phyloP scores from a whole-genome alignment of 2,113 vertebrate species.

The Channa argus region DNA sequence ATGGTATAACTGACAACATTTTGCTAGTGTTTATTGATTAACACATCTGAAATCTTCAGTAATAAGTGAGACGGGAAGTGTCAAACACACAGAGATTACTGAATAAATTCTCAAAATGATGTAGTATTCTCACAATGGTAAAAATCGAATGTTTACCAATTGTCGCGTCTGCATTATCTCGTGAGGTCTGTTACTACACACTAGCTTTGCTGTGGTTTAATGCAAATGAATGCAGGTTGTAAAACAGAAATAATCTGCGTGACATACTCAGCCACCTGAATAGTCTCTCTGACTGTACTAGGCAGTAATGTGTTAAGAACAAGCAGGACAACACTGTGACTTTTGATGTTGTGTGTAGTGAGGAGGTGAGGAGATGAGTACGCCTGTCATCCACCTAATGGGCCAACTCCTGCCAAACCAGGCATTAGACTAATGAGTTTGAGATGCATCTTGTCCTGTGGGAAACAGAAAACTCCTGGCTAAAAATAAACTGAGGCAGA shows the following conservation, averaged over 20 bases:
- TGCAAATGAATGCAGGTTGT: conserved; percentile 1
- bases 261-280: not conserved
- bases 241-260: no score
- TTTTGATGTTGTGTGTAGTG: conserved; percentile 11
- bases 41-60: no score
- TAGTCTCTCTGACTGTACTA: not conserved
- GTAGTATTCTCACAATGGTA: no score
- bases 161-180: no score
- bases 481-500: conserved; percentile 3
- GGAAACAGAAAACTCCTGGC: not conserved
- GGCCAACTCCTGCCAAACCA: conserved; percentile 37
- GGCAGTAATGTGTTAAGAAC: not conserved
- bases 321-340: not conserved
- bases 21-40: no score
- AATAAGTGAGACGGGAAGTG: no score
- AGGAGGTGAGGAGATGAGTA: conserved; percentile 36
- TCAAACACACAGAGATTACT: no score
- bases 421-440: conserved; percentile 51
- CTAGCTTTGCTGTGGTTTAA: conserved; percentile 4
- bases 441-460: conserved; percentile 9
- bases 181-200: not conserved
- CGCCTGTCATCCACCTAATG: conserved; percentile 21
- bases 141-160: no score
- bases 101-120: no score
- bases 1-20: no score